Evolutionary conservation across 2,113 vertebrate genomes (phyloP).

Genomic region (Isurus oxyrinchus): DNA sequence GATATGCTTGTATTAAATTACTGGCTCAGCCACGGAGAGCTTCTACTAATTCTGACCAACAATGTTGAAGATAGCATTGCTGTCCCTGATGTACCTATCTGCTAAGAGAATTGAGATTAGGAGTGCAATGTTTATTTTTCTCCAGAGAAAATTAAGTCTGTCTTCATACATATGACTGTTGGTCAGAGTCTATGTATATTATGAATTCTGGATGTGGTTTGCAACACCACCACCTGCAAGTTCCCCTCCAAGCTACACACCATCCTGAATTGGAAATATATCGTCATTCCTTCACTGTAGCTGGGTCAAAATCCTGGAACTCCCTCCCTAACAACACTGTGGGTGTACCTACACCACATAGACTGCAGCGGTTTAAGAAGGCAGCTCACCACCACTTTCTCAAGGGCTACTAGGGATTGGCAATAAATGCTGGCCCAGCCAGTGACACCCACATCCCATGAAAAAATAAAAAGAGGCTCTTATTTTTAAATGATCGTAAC

Average conservation of each 20-base stretch:
- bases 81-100: background rate
- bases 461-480: background rate
- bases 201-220: background rate
- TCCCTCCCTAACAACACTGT: no score
- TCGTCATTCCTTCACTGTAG: no score
- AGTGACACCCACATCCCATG: no score
- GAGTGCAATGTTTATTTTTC: background rate
- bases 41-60: background rate
- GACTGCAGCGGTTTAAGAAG: no score
- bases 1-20: background rate
- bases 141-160: background rate
- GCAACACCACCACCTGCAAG: no score
- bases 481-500: background rate
- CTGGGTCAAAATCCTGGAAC: no score
- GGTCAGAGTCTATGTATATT: background rate
- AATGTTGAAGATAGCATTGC: background rate
- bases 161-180: background rate
- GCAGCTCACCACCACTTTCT: no score
- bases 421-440: no score
- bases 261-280: no score
- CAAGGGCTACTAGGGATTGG: no score
- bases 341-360: no score
- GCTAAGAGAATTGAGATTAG: background rate
- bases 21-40: background rate
- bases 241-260: no score